Evolutionary conservation across 1,140 invertebrate genomes (phyloP).

Genomic region (Drosophila chauvacae): DNA sequence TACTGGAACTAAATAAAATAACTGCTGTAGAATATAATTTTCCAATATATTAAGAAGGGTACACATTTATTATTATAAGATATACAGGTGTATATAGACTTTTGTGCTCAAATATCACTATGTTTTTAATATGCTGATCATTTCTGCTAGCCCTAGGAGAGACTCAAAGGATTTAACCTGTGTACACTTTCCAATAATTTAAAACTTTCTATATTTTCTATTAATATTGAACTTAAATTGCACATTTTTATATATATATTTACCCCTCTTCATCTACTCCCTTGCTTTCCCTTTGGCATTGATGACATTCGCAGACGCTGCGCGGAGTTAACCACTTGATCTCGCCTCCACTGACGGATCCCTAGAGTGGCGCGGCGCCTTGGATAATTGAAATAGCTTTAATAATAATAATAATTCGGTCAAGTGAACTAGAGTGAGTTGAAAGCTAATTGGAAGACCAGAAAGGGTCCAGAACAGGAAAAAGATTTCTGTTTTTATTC

Average conservation of each 20-base stretch:
- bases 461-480: not conserved
- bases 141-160: too few relatives aligned
- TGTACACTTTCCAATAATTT: too few relatives aligned
- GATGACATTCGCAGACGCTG: constrained; percentile 66
- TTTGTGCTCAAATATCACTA: too few relatives aligned
- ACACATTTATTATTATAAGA: too few relatives aligned
- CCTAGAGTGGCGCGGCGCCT: constrained; percentile 15
- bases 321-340: constrained; percentile 57
- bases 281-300: constrained; percentile 44
- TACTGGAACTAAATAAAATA: too few relatives aligned
- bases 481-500: not conserved
- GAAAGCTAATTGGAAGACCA: constrained; percentile 46
- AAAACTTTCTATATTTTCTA: not conserved
- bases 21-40: too few relatives aligned
- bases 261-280: constrained; percentile 2
- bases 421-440: constrained; percentile 22
- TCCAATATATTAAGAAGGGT: too few relatives aligned
- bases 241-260: constrained; percentile 9
- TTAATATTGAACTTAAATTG: not conserved
- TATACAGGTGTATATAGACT: too few relatives aligned
- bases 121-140: too few relatives aligned
- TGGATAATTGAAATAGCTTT: constrained; percentile 73
- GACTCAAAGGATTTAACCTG: too few relatives aligned
- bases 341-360: constrained; percentile 36
- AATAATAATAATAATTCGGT: constrained; percentile 75